phyloP scores from a whole-genome alignment of 2,113 vertebrate genomes.

The Girardinichthys multiradiatus region DNA sequence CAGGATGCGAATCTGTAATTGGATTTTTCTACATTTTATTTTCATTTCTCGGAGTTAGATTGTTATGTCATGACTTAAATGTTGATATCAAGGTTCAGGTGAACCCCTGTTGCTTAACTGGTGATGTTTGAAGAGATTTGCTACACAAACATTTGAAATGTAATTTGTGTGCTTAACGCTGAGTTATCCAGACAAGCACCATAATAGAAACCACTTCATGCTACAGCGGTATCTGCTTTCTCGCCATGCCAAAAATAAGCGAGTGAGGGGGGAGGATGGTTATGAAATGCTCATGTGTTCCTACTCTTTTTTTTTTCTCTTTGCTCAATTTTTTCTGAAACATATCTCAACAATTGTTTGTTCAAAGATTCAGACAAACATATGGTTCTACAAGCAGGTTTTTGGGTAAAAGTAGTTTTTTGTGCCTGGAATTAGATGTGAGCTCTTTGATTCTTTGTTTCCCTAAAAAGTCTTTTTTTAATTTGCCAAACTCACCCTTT shows the following conservation, averaged over 20 bases:
- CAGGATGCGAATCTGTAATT: background rate
- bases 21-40: background rate
- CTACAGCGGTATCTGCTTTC: conserved; percentile 71
- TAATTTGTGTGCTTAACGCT: conserved; percentile 27
- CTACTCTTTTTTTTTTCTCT: too few species aligned
- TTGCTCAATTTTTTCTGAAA: too few species aligned
- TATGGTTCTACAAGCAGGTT: too few species aligned
- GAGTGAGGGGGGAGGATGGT: conserved; percentile 50
- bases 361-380: too few species aligned
- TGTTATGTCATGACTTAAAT: background rate
- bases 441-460: too few species aligned
- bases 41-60: too few species aligned
- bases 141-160: conserved; percentile 37
- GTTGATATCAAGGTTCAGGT: background rate
- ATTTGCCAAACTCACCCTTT: too few species aligned
- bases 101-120: background rate
- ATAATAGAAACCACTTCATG: conserved; percentile 65
- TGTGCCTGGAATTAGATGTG: too few species aligned
- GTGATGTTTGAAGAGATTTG: background rate
- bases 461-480: too few species aligned
- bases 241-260: conserved; percentile 75
- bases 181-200: conserved; percentile 50
- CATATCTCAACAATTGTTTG: too few species aligned
- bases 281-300: too few species aligned
- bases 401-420: background rate